Percentiles rank a stretch among this genome's conserved stretches.
phyloP scores from a whole-genome alignment of 2,888 invertebrate genomes.

The Limnephilus auricula region DNA sequence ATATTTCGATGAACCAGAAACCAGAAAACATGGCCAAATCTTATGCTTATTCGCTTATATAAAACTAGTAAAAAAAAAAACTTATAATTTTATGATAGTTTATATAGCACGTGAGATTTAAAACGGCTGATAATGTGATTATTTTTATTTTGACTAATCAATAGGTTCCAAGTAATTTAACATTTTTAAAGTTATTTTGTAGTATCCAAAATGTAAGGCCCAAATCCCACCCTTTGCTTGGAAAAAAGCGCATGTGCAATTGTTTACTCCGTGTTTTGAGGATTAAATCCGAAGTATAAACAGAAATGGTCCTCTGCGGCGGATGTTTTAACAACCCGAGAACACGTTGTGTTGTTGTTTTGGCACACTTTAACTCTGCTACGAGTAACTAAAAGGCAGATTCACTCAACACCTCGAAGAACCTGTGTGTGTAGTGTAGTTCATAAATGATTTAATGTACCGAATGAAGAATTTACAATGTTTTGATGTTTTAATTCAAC shows the following conservation, averaged over 20 bases:
- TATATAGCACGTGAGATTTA: too few species aligned
- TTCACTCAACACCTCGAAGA: background rate
- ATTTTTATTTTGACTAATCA: too few species aligned
- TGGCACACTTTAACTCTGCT: background rate
- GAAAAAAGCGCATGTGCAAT: conserved; percentile 42
- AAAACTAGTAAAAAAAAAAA: too few species aligned
- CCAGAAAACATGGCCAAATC: too few species aligned
- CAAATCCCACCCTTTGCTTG: conserved; percentile 4
- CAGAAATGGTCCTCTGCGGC: background rate
- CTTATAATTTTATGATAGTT: too few species aligned
- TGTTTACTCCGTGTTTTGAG: conserved; percentile 24
- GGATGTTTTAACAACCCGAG: conserved; percentile 20
- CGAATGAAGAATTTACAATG: background rate
- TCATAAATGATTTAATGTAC: background rate
- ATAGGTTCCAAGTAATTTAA: too few species aligned
- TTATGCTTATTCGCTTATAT: too few species aligned
- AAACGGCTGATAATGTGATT: too few species aligned
- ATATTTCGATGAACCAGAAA: too few species aligned
- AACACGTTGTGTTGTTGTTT: conserved; percentile 5
- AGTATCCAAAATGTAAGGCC: background rate
- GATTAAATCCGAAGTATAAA: conserved; percentile 6
- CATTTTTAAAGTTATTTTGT: too few species aligned
- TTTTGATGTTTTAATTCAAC: background rate
- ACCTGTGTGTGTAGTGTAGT: background rate
- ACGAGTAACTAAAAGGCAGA: background rate